Evolutionary conservation across 2,888 invertebrate species (phyloP).

Genomic region (Resseliella maxima): DNA sequence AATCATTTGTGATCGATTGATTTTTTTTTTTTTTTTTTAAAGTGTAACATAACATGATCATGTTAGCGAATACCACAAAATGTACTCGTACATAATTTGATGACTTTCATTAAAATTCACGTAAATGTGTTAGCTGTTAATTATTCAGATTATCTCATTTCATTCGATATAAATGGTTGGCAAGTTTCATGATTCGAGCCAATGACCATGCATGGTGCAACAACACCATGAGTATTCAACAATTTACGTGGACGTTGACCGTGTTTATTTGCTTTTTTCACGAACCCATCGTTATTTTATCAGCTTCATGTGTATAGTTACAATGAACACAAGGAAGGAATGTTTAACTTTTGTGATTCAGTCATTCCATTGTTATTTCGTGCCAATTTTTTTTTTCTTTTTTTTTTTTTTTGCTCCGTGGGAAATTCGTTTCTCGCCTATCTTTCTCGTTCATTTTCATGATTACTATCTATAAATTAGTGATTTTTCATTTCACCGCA

Average conservation of each 20-base stretch:
- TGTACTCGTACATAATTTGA: neutral
- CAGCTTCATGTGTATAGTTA: neutral
- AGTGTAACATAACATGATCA: too few relatives aligned
- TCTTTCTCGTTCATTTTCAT: neutral
- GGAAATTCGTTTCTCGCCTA: neutral
- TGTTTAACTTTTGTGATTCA: slow-evolving; percentile 10
- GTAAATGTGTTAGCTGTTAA: slow-evolving; percentile 11
- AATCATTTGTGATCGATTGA: neutral
- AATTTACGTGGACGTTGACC: slow-evolving; percentile 42
- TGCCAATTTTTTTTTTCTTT: neutral
- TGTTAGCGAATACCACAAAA: too few relatives aligned
- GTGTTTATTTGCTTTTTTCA: neutral
- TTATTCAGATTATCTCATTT: neutral
- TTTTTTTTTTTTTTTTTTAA: neutral
- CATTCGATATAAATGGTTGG: neutral
- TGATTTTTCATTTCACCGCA: slow-evolving; percentile 13
- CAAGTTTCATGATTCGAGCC: slow-evolving; percentile 11
- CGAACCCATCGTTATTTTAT: neutral
- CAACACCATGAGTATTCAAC: neutral
- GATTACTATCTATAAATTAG: neutral
- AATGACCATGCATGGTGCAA: slow-evolving; percentile 34
- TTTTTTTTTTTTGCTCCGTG: neutral
- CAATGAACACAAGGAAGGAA: slow-evolving; percentile 2
- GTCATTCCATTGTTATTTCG: neutral
- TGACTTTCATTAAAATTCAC: neutral